Percentiles rank a stretch among this genome's conserved stretches.
phyloP scores from a whole-genome alignment of 2,888 invertebrate species.

The Protodeltote pygarga region DNA sequence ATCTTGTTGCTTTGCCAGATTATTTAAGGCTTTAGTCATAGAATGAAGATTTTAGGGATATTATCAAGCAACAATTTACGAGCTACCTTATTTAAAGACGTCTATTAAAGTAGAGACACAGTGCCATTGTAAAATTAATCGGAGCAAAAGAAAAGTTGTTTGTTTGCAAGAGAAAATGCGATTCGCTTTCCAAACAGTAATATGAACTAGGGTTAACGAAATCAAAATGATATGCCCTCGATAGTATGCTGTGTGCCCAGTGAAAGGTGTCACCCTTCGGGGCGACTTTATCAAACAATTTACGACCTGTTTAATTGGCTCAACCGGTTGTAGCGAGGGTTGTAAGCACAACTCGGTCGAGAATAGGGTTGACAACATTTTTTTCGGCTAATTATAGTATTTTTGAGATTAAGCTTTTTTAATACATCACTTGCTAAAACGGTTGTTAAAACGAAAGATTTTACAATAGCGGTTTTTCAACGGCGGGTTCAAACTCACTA shows the following conservation, averaged over 20 bases:
- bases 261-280: slow-evolving; percentile 50
- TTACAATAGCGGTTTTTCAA: no score
- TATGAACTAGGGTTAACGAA: slow-evolving; percentile 29
- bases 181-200: slow-evolving; percentile 33
- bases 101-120: neutral
- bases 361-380: no score
- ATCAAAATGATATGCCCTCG: slow-evolving; percentile 44
- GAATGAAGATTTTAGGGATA: no score
- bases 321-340: slow-evolving; percentile 38
- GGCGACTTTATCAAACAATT: slow-evolving; percentile 33
- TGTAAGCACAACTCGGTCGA: slow-evolving; percentile 15
- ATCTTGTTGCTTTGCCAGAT: no score
- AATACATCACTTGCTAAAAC: no score
- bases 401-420: no score
- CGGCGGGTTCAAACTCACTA: no score
- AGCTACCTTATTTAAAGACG: no score
- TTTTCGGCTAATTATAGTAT: no score
- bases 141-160: slow-evolving; percentile 21
- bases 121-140: neutral
- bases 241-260: slow-evolving; percentile 18
- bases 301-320: slow-evolving; percentile 40
- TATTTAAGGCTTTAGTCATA: no score
- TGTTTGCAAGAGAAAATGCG: slow-evolving; percentile 20
- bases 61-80: no score
- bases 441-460: no score